These are phyloP conservation scores for Linurgus olivaceus DNA, from an alignment of 2,797 vertebrate genomes.

Conservation along the genomic window DNA sequence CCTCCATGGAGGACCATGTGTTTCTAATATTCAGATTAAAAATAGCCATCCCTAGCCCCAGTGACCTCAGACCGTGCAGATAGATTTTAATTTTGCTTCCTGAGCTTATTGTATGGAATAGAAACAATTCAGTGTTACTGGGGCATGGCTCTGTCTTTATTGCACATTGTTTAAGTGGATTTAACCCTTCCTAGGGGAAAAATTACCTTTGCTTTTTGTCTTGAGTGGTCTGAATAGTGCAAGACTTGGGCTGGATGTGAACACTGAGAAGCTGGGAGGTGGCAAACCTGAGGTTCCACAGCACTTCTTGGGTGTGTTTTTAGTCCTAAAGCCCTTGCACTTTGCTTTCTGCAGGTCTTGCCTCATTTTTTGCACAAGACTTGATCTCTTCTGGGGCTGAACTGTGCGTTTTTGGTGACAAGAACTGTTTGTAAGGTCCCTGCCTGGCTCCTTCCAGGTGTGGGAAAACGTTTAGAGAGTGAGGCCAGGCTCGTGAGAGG, in stretches of 20 bases:
- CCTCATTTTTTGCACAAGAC: fast-evolving
- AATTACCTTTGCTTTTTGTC: not conserved
- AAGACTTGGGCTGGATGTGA: not conserved
- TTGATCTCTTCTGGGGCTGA: not conserved
- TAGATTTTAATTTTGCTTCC: constrained; percentile 20
- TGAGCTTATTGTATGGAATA: not conserved
- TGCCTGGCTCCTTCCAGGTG: not conserved
- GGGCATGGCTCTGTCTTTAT: not conserved
- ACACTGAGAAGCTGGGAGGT: not conserved
- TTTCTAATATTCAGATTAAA: constrained; percentile 1
- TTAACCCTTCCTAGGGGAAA: not conserved
- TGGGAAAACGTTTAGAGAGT: not conserved
- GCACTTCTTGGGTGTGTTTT: not conserved
- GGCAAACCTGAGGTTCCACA: not conserved
- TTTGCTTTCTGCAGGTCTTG: not conserved
- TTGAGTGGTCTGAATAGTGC: not conserved
- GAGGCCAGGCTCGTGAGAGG: not conserved
- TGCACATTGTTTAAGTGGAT: not conserved
- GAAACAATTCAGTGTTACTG: not conserved
- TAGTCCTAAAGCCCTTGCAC: fast-evolving
- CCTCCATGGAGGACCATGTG: not conserved
- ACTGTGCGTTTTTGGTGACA: not conserved
- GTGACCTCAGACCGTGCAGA: not conserved
- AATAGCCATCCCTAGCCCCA: not conserved
- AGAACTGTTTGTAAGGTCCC: not conserved